These are phyloP conservation scores for Cossypha heuglini DNA, from an alignment of 2,797 vertebrate species.

Conservation along the genomic window DNA sequence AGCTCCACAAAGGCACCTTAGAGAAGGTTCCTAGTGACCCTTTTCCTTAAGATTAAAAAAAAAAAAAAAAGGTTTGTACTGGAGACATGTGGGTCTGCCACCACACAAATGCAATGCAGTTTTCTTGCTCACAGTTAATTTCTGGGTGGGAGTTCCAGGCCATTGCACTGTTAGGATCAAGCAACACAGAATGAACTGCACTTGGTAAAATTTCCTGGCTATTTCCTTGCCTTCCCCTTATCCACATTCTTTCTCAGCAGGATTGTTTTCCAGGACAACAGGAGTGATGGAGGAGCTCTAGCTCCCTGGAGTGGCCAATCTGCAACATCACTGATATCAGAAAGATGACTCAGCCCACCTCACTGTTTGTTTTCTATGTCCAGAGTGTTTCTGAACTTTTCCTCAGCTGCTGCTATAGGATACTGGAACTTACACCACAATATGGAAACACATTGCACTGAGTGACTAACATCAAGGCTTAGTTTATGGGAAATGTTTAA, in stretches of 20 bases:
- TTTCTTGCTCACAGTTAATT: neutral
- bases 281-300: neutral
- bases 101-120: neutral
- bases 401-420: neutral
- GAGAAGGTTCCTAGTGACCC: neutral
- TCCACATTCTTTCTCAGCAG: neutral
- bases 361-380: neutral
- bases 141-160: neutral
- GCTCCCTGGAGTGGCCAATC: neutral
- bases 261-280: neutral
- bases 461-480: neutral
- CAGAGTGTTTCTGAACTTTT: neutral
- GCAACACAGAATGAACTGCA: neutral
- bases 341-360: neutral
- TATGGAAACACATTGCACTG: rapidly evolving
- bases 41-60: neutral
- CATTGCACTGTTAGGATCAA: neutral
- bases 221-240: neutral
- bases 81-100: neutral
- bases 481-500: neutral
- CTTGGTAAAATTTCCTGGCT: neutral
- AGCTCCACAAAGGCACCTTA: neutral
- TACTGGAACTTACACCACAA: neutral
- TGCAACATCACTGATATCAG: neutral
- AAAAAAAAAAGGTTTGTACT: neutral